Evolutionary conservation across 2,113 vertebrate species (phyloP), one percentile per base, ranked within the genome.

Genomic region (Epinephelus cyanopodus): DNA sequence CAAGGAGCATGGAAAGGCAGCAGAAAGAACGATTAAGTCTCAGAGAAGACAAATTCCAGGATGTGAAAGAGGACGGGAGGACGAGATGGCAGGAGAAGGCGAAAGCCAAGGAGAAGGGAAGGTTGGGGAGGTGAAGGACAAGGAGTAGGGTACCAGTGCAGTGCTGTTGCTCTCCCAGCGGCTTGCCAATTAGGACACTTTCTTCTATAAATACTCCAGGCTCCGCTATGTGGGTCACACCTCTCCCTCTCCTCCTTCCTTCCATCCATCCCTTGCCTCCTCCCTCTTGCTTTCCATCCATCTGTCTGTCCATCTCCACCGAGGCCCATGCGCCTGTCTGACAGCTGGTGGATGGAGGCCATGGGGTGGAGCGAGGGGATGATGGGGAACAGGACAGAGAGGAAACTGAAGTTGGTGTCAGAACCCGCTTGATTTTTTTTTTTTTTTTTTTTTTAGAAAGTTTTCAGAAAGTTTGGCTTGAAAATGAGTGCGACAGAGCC

Each of bases 121-220:
- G 89, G 62, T 86, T 15, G 37, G 8, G 72, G 83, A 84, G 81
- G 81, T 91, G 89, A 86, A 89, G 91, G 85, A 84, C 89, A 89
- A 64, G 80, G 89, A 91, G 82, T 83, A 94, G 89, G 88, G 85
- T 79, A 93, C 81, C 83, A 87, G 90, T 71, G 82, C 92, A 74
- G 81, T 12, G 79, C 81, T 84, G 87, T 86, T 45, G 87, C 89
- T 89, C 85, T 93, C 94, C 93, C 93, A 88, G 89, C 33, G 90
- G 90, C 89, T 89, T 87, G 84, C 91, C 92, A 96, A 96, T 95
- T 95, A 95, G 95, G 94, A 88, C 95, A 94, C 87, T 89, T 89
- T 92, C 90, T 88, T 92, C 95, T 95, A 96, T 95, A 95, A 96
- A 95, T 95, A 96, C 92, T 93, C 81, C 82, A 83, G 90, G 89